A percentile compares a stretch with the other conserved stretches of the same genome.
These are phyloP conservation scores for Scolanthus callimorphus DNA, from an alignment of 92 coral and sea anemone genomes.

Conservation along the genomic window DNA sequence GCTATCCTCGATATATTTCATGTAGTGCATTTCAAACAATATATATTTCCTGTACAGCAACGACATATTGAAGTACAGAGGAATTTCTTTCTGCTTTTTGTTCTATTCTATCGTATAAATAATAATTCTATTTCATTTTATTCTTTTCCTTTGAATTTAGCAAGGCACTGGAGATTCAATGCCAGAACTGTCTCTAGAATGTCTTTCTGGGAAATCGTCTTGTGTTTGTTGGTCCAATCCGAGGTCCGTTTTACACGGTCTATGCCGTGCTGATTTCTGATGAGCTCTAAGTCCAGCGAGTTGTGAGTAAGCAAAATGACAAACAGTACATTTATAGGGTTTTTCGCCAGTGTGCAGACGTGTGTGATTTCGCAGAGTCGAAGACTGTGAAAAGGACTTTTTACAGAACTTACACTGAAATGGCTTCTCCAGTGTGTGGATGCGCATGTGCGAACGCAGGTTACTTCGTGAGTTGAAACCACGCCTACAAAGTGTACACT, in stretches of 20 bases:
- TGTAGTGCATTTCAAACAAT: too few relatives aligned
- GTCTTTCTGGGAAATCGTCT: constrained; percentile 16
- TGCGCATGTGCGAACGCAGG: constrained; percentile 98
- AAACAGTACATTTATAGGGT: constrained; percentile 95
- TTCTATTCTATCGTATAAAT: too few relatives aligned
- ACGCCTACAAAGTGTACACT: constrained; percentile 95
- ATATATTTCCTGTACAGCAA: too few relatives aligned
- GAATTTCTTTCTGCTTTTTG: too few relatives aligned
- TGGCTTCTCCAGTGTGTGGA: constrained; percentile 97
- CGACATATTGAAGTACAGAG: too few relatives aligned
- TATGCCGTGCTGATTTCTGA: constrained; percentile 93
- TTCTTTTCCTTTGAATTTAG: neutral
- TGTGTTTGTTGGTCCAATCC: neutral
- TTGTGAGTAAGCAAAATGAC: constrained; percentile 99
- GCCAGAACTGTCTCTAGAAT: constrained; percentile 14
- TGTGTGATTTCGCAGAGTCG: constrained; percentile 95
- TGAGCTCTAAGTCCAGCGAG: constrained; percentile 98
- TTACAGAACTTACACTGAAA: constrained; percentile 99
- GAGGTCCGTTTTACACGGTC: constrained; percentile 44
- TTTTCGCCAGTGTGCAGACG: constrained; percentile 97
- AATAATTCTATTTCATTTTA: too few relatives aligned
- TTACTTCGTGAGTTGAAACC: constrained; percentile 98
- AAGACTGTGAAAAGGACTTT: constrained; percentile 96
- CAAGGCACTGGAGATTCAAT: constrained; percentile 23
- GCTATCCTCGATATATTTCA: too few relatives aligned